Conservation (phyloP, 2,797 vertebrate species). For the Arrhamphus sclerolepis region DNA sequence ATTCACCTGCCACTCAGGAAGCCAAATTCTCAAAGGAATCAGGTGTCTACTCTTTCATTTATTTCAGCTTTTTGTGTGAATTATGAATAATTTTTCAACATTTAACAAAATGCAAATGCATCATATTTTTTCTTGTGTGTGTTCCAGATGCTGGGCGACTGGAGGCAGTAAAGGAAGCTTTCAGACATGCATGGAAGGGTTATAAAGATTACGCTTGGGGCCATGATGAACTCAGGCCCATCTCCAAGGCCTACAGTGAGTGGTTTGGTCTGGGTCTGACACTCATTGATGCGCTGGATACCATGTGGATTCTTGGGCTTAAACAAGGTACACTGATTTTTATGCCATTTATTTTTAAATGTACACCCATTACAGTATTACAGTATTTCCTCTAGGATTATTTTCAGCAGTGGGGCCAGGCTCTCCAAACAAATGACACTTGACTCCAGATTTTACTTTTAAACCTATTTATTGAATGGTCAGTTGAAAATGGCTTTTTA, state of each 20-base stretch:
- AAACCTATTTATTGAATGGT: too few relatives aligned
- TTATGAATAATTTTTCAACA: background rate
- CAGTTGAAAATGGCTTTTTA: too few relatives aligned
- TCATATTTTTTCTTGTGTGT: conserved; percentile 2
- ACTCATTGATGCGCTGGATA: conserved; percentile 91
- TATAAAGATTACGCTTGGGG: conserved; percentile 94
- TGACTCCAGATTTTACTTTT: too few relatives aligned
- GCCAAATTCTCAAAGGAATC: conserved; percentile 53
- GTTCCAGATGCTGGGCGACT: conserved; percentile 69
- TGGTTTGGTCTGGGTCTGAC: conserved; percentile 97
- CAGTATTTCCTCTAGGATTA: too few relatives aligned
- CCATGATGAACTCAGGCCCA: conserved; percentile 91
- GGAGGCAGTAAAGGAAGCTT: conserved; percentile 85
- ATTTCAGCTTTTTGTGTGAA: background rate
- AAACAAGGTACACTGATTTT: conserved; percentile 81
- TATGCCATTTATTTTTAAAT: background rate
- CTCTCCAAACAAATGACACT: too few relatives aligned
- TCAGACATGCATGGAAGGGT: conserved; percentile 91
- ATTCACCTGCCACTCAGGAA: conserved; percentile 44
- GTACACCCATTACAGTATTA: too few relatives aligned
- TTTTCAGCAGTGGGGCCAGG: too few relatives aligned
- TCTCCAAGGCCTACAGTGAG: conserved; percentile 89
- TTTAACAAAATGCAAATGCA: background rate
- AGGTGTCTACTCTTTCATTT: conserved; percentile 66
- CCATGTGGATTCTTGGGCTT: conserved; percentile 94